Base-by-base conservation (phyloP, 2,797 vertebrate genomes). In the Buceros bicornis region DNA sequence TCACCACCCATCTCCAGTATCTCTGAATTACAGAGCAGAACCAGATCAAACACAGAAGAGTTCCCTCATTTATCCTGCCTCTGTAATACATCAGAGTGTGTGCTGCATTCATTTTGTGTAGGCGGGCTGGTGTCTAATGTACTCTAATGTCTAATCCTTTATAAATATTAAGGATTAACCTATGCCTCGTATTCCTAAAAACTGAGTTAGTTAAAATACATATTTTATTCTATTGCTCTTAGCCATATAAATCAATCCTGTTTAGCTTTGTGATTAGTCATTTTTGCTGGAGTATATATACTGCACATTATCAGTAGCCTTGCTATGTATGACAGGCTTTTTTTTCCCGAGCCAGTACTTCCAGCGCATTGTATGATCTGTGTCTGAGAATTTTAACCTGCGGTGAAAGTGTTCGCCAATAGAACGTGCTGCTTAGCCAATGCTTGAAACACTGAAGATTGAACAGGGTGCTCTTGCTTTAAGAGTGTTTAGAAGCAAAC, bases 141-240 rank as follows among this genome's bases (percentile, higher is more conserved):
- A 95, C 95, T 95, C 94, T 95, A 81, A 93, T 93, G 96, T 87
- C 83, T 40, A 40, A 40, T 40, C 37, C 37, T 40, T 40, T 40
- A 74, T 95, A 95, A 96, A 97, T 97, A 96, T 96, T 95, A 96
- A 96, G 83, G 89, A 96, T 97, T 96, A 95, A 95, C 90, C 82
- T 94, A 92, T 93, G 91, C 73, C 87, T 95, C 60, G 54, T 87
- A 84, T 96, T 97, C 89, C 80, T 82, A 92, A 95, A 95, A 94
- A 94, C 56, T 8, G 79, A 96, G 95, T 97, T 87, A 82, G 91
- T 96, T 96, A 96, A 96, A 96, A 95, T 43, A 87, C 47, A 4
- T 77, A 86, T 95, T 97, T 97, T 95, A 96, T 92, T 97, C 71
- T 62, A 79, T 80, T 96, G 95, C 81, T 96, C 71, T 94, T 93